Evolutionary conservation across 2,113 vertebrate genomes (phyloP).

Genomic region (Gambusia affinis): DNA sequence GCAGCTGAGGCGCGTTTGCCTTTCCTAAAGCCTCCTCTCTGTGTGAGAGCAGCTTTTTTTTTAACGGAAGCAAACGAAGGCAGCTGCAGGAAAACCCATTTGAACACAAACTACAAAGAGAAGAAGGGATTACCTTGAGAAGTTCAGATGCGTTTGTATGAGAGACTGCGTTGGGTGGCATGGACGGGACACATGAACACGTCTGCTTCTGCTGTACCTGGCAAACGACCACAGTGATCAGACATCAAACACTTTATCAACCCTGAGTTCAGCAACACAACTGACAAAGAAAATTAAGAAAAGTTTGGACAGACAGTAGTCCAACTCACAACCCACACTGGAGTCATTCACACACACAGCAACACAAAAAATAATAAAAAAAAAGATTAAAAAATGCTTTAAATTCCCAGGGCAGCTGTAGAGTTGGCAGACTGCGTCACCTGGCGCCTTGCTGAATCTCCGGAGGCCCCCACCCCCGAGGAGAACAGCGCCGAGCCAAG

Average conservation of each 20-base stretch:
- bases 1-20: slow-evolving; percentile 19
- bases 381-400: slow-evolving; percentile 29
- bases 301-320: slow-evolving; percentile 35
- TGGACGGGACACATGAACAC: slow-evolving; percentile 41
- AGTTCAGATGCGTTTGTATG: slow-evolving; percentile 56
- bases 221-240: slow-evolving; percentile 25
- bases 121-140: slow-evolving; percentile 38
- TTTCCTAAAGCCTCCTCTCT: slow-evolving; percentile 35
- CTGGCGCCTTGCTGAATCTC: slow-evolving; percentile 48
- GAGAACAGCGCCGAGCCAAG: slow-evolving; percentile 57
- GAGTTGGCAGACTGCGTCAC: slow-evolving; percentile 22
- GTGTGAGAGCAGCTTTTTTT: slow-evolving; percentile 14
- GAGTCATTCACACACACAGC: background rate
- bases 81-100: background rate
- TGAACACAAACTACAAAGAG: background rate
- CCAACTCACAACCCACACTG: background rate
- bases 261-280: background rate
- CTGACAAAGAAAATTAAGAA: background rate
- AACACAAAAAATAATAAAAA: slow-evolving; percentile 5
- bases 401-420: slow-evolving; percentile 25
- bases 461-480: slow-evolving; percentile 21
- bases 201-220: slow-evolving; percentile 61
- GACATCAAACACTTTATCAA: slow-evolving; percentile 1
- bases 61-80: background rate
- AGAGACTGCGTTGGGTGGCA: slow-evolving; percentile 42